A percentile compares a stretch with the other conserved stretches of the same genome.
Evolutionary conservation across 2,797 vertebrate species (phyloP).

Genomic region (Platalea minor): DNA sequence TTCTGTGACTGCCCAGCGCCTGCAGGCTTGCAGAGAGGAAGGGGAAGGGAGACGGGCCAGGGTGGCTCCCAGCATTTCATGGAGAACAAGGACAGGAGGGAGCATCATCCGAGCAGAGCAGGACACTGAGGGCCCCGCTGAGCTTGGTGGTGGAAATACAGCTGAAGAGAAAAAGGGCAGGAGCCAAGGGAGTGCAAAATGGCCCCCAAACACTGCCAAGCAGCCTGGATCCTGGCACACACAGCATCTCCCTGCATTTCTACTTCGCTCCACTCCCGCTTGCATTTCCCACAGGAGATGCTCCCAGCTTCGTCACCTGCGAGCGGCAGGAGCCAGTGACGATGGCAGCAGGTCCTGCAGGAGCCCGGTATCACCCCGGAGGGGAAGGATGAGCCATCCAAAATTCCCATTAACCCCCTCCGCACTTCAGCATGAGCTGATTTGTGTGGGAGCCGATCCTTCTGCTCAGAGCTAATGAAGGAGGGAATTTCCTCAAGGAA

Average conservation of each 20-base stretch:
- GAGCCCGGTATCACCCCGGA: neutral
- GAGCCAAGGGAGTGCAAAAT: neutral
- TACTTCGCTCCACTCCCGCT: neutral
- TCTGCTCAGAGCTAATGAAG: neutral
- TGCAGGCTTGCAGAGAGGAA: neutral
- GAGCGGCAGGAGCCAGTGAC: neutral
- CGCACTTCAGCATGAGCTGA: neutral
- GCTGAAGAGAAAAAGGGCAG: neutral
- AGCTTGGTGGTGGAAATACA: neutral
- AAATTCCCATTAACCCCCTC: neutral
- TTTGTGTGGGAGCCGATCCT: neutral
- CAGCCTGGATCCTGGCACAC: neutral
- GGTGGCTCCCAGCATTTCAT: neutral
- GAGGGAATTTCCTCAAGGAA: slow-evolving; percentile 10
- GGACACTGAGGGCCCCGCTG: neutral
- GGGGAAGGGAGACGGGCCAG: neutral
- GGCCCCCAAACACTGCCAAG: neutral
- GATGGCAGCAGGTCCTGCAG: neutral
- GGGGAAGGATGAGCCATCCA: neutral
- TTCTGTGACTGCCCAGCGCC: neutral
- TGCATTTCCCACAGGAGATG: neutral
- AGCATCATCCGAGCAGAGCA: neutral
- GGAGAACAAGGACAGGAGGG: neutral
- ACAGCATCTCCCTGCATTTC: neutral
- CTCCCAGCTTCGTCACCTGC: neutral